These are phyloP conservation scores for Molorchus minor DNA, from an alignment of 2,888 invertebrate species.

Conservation along the genomic window DNA sequence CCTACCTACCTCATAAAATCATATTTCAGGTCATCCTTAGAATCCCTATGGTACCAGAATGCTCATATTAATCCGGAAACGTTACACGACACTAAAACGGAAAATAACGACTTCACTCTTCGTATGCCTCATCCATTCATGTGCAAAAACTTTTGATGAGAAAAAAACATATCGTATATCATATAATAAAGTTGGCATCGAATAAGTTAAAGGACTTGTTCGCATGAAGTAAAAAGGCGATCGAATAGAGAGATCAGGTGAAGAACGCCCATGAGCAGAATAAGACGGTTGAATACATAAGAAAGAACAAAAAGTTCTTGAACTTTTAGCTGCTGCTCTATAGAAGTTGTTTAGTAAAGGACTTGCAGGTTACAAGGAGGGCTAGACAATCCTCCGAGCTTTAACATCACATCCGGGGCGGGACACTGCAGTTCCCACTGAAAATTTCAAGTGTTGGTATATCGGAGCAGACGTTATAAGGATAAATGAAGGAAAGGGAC, in stretches of 20 bases:
- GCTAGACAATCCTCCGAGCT: constrained; percentile 39
- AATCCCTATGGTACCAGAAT: too few relatives aligned
- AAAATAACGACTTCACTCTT: constrained; percentile 42
- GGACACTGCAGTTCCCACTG: background rate
- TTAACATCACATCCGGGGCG: constrained; percentile 51
- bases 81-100: constrained; percentile 36
- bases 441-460: background rate
- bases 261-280: constrained; percentile 51
- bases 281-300: constrained; percentile 47
- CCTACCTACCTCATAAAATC: too few relatives aligned
- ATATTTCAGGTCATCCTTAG: too few relatives aligned
- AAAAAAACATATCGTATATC: constrained; percentile 48
- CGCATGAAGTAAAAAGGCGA: constrained; percentile 46
- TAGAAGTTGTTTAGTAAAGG: constrained; percentile 40
- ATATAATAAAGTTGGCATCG: constrained; percentile 44
- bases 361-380: constrained; percentile 39
- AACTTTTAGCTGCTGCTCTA: constrained; percentile 44
- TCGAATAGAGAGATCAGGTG: constrained; percentile 54
- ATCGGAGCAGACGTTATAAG: background rate
- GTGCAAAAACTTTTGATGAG: constrained; percentile 21
- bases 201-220: constrained; percentile 49
- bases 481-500: background rate
- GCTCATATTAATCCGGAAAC: constrained; percentile 30
- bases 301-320: constrained; percentile 45
- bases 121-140: constrained; percentile 28